Percentiles rank a stretch among this genome's conserved stretches.
These are phyloP conservation scores for Brachynemurus nebulosus DNA, from an alignment of 2,888 invertebrate species.

Conservation along the genomic window DNA sequence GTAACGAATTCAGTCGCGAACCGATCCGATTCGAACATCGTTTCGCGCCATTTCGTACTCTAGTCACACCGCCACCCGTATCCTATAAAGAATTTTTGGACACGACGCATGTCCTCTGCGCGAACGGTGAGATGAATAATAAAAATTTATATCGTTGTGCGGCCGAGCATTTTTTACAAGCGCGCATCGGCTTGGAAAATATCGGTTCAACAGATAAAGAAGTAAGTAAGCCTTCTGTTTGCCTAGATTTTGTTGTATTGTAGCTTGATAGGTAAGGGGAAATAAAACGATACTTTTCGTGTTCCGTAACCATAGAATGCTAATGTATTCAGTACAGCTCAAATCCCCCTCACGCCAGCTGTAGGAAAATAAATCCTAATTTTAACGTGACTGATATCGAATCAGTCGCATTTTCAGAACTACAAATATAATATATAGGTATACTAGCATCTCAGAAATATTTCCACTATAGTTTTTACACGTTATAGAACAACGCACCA, in stretches of 20 bases:
- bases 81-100: conserved; percentile 81
- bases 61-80: conserved; percentile 81
- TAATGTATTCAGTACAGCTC: too few species aligned
- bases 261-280: too few species aligned
- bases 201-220: conserved; percentile 70
- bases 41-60: conserved; percentile 75
- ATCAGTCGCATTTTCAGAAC: too few species aligned
- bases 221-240: conserved; percentile 32
- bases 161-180: conserved; percentile 86
- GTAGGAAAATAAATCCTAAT: too few species aligned
- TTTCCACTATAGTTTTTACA: too few species aligned
- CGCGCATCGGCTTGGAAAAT: conserved; percentile 70
- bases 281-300: too few species aligned
- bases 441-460: too few species aligned
- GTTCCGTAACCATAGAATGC: too few species aligned
- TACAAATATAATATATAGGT: too few species aligned
- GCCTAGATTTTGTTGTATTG: not conserved
- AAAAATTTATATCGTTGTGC: conserved; percentile 65
- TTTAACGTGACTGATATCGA: too few species aligned
- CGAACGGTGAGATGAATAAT: conserved; percentile 31
- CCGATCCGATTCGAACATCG: conserved; percentile 90
- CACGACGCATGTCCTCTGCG: conserved; percentile 54
- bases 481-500: too few species aligned
- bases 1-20: conserved; percentile 83
- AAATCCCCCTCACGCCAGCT: too few species aligned